Base-by-base conservation (phyloP, 2,113 vertebrate species). In the Lepus americanus region DNA sequence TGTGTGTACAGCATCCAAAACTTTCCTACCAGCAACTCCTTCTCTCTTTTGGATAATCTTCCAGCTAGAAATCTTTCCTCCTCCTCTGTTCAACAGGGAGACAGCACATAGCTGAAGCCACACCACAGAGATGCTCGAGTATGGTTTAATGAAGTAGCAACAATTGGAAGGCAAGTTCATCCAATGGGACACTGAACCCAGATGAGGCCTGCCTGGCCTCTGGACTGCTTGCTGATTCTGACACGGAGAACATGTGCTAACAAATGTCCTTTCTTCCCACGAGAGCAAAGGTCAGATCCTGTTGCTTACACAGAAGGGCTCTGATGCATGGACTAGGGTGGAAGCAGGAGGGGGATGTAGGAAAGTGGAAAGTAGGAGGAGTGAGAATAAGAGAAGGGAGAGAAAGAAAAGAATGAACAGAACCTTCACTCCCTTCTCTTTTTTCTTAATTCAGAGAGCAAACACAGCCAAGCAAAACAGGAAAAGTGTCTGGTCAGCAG, bases 401-500 rank as follows among this genome's bases (percentile, higher is more conserved):
- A 55, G 39, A 49, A 29, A 63, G 49, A n/a, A 55, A 29, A 66
- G 55, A 70, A 86, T 16, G 22, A 39, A 73, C 36, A 51, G 23
- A 79, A 49, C 13, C 59, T 70, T 55, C 12, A 1, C 36, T 1
- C 22, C 31, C 33, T 49, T 81, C 63, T 55, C 19, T 74, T 59
- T 49, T 70, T 73, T 74, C 73, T 25, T 55, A 81, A 95, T 78
- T 73, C 76, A 49, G 79, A 94, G 14, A 89, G 66, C 51, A 91
- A 61, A 93, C 9, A 27, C 86, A 77, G 61, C 76, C 69, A 84
- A 92, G 22, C 73, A 66, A 95, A 44, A 82, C 92, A 63, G 72
- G 51, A 78, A 89, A 93, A 92, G 10, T 11, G 17, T 89, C 84
- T 73, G 73, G 70, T 85, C n/a, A 53, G 63, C 76, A 82, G 53